Conservation (phyloP, 2,888 invertebrate species). For the Amiota minor region DNA sequence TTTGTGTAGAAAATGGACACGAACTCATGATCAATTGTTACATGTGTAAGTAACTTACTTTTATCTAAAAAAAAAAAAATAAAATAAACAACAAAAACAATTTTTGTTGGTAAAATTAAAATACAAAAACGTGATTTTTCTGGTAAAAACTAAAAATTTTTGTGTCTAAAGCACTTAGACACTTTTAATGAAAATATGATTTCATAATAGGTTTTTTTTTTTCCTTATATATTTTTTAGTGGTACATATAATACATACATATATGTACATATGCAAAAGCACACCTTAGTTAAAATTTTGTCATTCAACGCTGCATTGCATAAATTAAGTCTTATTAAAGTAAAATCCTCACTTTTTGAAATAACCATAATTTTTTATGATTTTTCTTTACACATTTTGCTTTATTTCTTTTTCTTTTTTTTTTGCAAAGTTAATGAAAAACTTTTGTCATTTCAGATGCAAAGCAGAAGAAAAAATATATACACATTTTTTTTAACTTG, state of each 20-base stretch:
- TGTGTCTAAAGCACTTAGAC: background rate
- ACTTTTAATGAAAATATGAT: slow-evolving; percentile 11
- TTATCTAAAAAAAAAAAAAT: background rate
- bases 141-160: background rate
- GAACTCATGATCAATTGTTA: no score
- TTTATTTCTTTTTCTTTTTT: no score
- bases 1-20: no score
- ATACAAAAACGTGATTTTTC: slow-evolving; percentile 1
- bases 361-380: no score
- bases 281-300: no score
- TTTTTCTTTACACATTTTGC: no score
- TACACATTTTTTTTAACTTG: background rate
- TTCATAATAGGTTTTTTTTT: slow-evolving; percentile 5
- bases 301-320: slow-evolving; percentile 8
- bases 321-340: slow-evolving; percentile 21
- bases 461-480: background rate
- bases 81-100: no score
- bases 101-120: background rate
- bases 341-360: background rate
- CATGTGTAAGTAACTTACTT: no score
- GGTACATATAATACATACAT: background rate
- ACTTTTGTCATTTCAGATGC: background rate
- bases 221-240: background rate
- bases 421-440: background rate
- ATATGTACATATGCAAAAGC: no score